Evolutionary conservation across 1,140 invertebrate genomes (phyloP).

Genomic region (Odontomachus brunneus): DNA sequence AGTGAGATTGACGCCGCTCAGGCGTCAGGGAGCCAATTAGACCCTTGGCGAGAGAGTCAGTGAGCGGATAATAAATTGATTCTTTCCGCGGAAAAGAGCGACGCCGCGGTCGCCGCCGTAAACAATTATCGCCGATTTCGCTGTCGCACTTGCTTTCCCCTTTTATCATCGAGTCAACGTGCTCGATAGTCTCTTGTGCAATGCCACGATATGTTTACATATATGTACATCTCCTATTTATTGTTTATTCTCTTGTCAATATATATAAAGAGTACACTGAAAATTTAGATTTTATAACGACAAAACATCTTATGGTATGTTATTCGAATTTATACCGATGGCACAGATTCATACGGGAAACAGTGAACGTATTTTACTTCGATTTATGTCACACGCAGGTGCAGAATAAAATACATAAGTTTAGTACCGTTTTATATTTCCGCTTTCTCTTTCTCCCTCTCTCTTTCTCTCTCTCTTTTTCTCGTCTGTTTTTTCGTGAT

Average conservation of each 20-base stretch:
- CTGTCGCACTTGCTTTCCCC: too few species aligned
- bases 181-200: neutral
- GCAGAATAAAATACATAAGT: conserved; percentile 18
- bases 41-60: conserved; percentile 23
- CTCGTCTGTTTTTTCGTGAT: neutral
- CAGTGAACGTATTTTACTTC: conserved; percentile 25
- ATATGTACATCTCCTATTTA: neutral
- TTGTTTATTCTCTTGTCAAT: neutral
- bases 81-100: conserved; percentile 55
- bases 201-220: neutral
- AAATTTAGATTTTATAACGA: conserved; percentile 4
- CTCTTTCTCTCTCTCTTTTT: neutral
- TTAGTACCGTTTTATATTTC: conserved; percentile 13
- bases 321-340: conserved; percentile 19
- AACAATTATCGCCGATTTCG: conserved; percentile 12
- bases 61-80: conserved; percentile 59
- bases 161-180: too few species aligned
- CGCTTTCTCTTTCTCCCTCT: neutral
- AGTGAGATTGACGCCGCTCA: conserved; percentile 69
- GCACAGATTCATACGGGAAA: neutral
- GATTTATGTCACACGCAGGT: conserved; percentile 12
- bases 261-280: neutral
- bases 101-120: neutral
- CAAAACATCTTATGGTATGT: conserved; percentile 8
- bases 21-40: conserved; percentile 48